Conservation (phyloP, 2,113 vertebrate species). For the Arizona elegans region DNA sequence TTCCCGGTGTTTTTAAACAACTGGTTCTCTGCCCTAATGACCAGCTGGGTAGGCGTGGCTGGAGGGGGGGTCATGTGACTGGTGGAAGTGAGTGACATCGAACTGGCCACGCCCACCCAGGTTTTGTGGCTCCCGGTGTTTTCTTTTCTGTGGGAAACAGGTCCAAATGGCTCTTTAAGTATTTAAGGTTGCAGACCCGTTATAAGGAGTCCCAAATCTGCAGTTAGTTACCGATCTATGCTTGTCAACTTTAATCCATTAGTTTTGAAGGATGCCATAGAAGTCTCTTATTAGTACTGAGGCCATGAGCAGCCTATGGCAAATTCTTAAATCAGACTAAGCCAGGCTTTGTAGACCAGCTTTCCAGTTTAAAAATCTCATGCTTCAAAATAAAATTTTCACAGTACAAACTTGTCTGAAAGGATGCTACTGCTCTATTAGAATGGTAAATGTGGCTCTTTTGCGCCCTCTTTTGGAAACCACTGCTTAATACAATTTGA, state of each 20-base stretch:
- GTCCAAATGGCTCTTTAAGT: too few species aligned
- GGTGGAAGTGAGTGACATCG: too few species aligned
- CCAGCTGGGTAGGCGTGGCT: too few species aligned
- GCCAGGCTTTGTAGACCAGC: background rate
- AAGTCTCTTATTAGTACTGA: background rate
- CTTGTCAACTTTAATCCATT: background rate
- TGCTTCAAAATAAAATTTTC: background rate
- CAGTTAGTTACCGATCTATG: background rate
- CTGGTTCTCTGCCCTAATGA: too few species aligned
- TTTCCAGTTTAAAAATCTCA: background rate
- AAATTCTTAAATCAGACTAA: background rate
- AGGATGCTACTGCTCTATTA: background rate
- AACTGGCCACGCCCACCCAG: too few species aligned
- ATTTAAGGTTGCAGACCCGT: background rate
- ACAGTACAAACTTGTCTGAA: background rate
- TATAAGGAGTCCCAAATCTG: background rate
- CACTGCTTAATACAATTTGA: background rate
- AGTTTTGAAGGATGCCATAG: background rate
- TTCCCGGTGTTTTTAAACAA: too few species aligned
- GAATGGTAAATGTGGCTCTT: background rate
- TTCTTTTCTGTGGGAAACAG: too few species aligned
- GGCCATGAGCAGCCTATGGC: background rate
- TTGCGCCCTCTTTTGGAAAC: background rate
- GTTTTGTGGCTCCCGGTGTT: too few species aligned
- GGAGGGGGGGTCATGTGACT: too few species aligned